phyloP scores from a whole-genome alignment of 2,113 vertebrate genomes.

The Pelobates fuscus region DNA sequence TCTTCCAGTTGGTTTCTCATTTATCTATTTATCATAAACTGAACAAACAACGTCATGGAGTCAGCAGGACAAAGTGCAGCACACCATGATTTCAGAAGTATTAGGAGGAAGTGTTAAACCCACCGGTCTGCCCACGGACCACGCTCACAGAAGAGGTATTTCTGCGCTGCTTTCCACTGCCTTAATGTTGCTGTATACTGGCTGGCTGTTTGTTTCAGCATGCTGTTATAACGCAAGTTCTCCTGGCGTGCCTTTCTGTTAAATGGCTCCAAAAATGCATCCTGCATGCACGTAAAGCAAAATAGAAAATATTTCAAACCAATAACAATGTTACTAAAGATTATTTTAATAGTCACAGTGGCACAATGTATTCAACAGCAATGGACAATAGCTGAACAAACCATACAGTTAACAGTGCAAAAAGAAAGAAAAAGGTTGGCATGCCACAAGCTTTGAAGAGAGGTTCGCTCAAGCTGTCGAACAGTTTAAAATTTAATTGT shows the following conservation, averaged over 20 bases:
- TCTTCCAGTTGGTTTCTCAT: too few relatives aligned
- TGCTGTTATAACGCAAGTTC: constrained; percentile 91
- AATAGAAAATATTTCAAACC: too few relatives aligned
- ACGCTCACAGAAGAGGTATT: constrained; percentile 85
- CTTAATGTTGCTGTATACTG: constrained; percentile 79
- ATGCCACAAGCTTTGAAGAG: too few relatives aligned
- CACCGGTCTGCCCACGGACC: constrained; percentile 93
- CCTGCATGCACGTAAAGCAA: constrained; percentile 65
- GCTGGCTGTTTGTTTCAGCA: constrained; percentile 87
- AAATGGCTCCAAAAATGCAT: constrained; percentile 92
- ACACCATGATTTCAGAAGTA: too few relatives aligned
- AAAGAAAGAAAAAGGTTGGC: neutral
- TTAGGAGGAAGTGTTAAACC: neutral
- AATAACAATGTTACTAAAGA: neutral
- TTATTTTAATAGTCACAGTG: too few relatives aligned
- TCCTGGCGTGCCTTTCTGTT: constrained; percentile 89
- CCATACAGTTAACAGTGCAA: neutral
- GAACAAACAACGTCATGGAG: too few relatives aligned
- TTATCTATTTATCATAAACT: too few relatives aligned
- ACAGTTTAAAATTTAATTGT: too few relatives aligned
- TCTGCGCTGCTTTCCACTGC: constrained; percentile 85
- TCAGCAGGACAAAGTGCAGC: too few relatives aligned
- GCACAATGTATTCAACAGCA: too few relatives aligned
- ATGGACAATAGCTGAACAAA: too few relatives aligned
- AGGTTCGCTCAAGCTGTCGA: too few relatives aligned